phyloP scores from a whole-genome alignment of 1,140 invertebrate species.

The Danaus plexippus region DNA sequence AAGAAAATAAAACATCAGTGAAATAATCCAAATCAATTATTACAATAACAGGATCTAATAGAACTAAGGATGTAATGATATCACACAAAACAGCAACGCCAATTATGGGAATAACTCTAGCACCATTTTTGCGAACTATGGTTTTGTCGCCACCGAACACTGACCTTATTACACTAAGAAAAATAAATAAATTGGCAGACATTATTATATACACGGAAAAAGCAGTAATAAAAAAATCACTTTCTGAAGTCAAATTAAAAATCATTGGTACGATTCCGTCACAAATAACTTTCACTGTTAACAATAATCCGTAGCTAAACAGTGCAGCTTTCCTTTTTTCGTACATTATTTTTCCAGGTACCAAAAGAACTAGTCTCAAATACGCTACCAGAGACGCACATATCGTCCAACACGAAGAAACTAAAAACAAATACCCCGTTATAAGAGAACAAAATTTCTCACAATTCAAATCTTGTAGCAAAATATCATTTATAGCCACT shows the following conservation, averaged over 20 bases:
- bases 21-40: not conserved
- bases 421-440: constrained; percentile 5
- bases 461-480: not conserved
- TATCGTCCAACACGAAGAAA: constrained; percentile 9
- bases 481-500: not conserved
- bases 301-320: constrained; percentile 11
- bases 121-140: constrained; percentile 8
- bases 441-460: not conserved
- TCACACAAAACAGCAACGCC: constrained; percentile 15
- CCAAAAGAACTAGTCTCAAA: constrained; percentile 14
- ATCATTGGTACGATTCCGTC: constrained; percentile 2
- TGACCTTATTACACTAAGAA: constrained; percentile 1
- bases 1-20: constrained; percentile 5
- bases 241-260: not conserved
- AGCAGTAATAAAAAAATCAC: not conserved
- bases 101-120: constrained; percentile 7
- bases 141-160: constrained; percentile 10
- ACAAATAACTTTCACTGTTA: constrained; percentile 2
- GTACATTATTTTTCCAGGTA: constrained; percentile 17
- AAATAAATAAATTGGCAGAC: constrained; percentile 11
- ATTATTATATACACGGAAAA: constrained; percentile 2
- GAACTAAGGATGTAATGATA: constrained; percentile 4
- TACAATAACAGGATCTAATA: not conserved
- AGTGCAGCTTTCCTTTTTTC: constrained; percentile 13
- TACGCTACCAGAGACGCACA: constrained; percentile 15